Evolutionary conservation across 2,113 vertebrate genomes (phyloP).

Genomic region (Cepphus grylle): DNA sequence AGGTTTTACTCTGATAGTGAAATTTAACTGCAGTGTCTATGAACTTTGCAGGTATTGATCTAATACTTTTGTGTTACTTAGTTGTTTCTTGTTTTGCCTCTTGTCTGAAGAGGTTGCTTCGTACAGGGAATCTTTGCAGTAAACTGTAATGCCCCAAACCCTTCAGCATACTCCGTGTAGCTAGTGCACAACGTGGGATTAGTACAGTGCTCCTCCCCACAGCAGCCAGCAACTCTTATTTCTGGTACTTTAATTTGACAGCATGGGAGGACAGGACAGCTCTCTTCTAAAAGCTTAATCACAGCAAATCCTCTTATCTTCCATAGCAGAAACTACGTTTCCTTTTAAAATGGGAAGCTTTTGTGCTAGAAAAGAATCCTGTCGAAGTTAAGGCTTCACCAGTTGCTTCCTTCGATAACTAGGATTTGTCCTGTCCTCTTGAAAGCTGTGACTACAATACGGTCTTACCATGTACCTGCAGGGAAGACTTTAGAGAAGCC

Average conservation of each 20-base stretch:
- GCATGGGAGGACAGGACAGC: neutral
- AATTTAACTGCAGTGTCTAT: neutral
- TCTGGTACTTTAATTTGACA: neutral
- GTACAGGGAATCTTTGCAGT: neutral
- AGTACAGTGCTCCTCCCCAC: neutral
- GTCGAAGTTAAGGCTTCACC: neutral
- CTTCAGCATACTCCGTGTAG: neutral
- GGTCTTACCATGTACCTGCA: slow-evolving; percentile 41
- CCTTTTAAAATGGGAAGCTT: neutral
- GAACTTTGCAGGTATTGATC: neutral
- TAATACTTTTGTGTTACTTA: neutral
- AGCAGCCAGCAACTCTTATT: neutral
- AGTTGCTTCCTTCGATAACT: neutral
- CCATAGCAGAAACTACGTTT: neutral
- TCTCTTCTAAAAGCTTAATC: neutral
- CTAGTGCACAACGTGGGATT: neutral
- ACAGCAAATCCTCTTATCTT: neutral
- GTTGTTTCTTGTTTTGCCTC: neutral
- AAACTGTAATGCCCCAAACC: neutral
- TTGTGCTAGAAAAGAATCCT: neutral
- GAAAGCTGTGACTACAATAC: neutral
- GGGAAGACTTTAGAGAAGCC: slow-evolving; percentile 33
- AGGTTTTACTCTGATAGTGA: neutral
- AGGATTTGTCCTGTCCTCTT: neutral
- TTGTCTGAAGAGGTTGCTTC: neutral